These are phyloP conservation scores for Malurus elegans DNA, from an alignment of 2,113 vertebrate genomes.

Conservation along the genomic window DNA sequence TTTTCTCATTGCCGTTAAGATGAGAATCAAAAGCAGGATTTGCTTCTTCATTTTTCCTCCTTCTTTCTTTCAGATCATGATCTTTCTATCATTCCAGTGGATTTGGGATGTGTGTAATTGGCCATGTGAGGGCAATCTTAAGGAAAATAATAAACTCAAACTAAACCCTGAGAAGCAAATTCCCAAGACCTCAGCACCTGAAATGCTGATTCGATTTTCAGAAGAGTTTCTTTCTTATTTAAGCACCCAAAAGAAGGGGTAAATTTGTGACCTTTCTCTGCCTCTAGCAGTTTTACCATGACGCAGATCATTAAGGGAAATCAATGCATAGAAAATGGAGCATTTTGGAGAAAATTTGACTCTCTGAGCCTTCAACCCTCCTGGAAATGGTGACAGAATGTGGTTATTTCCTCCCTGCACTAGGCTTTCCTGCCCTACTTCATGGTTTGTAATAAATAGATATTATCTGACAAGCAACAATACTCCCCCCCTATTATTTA, in stretches of 20 bases:
- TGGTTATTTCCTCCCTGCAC: background rate
- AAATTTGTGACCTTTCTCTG: background rate
- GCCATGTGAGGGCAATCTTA: background rate
- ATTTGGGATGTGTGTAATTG: background rate
- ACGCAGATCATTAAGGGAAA: background rate
- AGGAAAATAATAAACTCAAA: background rate
- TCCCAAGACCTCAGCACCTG: background rate
- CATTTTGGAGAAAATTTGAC: background rate
- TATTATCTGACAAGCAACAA: background rate
- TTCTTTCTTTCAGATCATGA: background rate
- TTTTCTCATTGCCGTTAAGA: slow-evolving; percentile 29
- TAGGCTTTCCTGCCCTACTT: background rate
- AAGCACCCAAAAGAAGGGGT: background rate
- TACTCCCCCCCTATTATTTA: background rate
- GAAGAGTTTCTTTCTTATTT: background rate
- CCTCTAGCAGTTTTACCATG: background rate
- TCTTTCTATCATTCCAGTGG: background rate
- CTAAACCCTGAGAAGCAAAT: background rate
- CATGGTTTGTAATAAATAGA: background rate
- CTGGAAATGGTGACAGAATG: background rate
- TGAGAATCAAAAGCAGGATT: slow-evolving; percentile 10
- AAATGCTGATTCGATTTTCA: background rate
- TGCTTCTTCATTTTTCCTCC: background rate
- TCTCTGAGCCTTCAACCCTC: background rate
- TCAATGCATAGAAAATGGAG: background rate